A percentile compares a stretch with the other conserved stretches of the same genome.
Conservation (phyloP, 2,113 vertebrate species). For the Pimephales promelas region DNA sequence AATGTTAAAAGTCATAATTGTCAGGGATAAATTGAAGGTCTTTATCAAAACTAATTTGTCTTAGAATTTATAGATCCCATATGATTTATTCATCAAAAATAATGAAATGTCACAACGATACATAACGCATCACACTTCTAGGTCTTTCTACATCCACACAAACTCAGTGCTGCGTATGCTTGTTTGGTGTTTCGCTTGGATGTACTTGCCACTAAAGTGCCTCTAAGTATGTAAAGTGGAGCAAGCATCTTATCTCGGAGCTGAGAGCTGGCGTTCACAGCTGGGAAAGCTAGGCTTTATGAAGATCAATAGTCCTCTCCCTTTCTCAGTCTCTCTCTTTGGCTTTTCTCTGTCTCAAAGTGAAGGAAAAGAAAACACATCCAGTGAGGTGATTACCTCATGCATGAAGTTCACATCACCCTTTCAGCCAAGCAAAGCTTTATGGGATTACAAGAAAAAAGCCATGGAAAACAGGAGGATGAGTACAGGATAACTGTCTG, state of each 20-base stretch:
- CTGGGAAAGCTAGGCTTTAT: conserved; percentile 17
- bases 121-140: background rate
- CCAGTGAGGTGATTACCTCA: conserved; percentile 37
- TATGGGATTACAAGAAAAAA: conserved; percentile 45
- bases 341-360: conserved; percentile 9
- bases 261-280: conserved; percentile 1
- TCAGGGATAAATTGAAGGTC: conserved; percentile 14
- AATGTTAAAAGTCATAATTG: conserved; percentile 4
- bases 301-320: conserved; percentile 41
- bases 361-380: conserved; percentile 30
- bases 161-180: background rate
- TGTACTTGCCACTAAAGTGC: conserved; percentile 16
- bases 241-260: conserved; percentile 30
- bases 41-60: conserved; percentile 28
- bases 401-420: conserved; percentile 32
- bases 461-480: conserved; percentile 7
- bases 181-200: conserved; percentile 4
- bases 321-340: background rate
- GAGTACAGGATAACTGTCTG: conserved; percentile 18
- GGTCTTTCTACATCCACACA: conserved; percentile 1
- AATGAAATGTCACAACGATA: background rate
- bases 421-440: conserved; percentile 26
- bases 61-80: background rate
- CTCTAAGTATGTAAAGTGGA: conserved; percentile 35
- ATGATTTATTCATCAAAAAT: background rate